phyloP scores from a whole-genome alignment of 2,888 invertebrate species.

The Brachynemurus nebulosus region DNA sequence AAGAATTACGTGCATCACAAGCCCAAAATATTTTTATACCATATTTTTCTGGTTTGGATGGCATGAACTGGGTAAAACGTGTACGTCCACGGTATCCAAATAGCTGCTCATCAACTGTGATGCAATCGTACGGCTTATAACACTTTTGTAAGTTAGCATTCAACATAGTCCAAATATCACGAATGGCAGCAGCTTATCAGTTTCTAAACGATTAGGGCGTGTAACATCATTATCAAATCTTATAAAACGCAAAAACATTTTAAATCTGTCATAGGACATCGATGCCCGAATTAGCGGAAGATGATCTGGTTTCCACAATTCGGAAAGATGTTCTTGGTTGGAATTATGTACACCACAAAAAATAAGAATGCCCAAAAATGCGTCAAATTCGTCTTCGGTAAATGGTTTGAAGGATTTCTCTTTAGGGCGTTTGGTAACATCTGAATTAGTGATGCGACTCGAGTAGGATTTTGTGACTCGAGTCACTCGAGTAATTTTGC shows the following conservation, averaged over 20 bases:
- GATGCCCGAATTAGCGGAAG: not conserved
- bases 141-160: slow-evolving; percentile 15
- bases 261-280: slow-evolving; percentile 18
- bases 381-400: not conserved
- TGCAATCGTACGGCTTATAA: slow-evolving; percentile 16
- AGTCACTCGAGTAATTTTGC: no score
- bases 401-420: not conserved
- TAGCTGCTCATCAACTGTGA: slow-evolving; percentile 15
- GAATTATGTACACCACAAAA: not conserved
- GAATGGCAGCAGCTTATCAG: slow-evolving; percentile 22
- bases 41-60: slow-evolving; percentile 3
- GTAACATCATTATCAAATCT: slow-evolving; percentile 22
- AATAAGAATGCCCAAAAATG: not conserved
- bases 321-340: not conserved
- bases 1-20: slow-evolving; percentile 16
- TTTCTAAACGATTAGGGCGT: slow-evolving; percentile 16
- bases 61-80: not conserved
- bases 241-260: slow-evolving; percentile 20
- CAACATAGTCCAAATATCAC: slow-evolving; percentile 18
- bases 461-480: no score
- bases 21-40: slow-evolving; percentile 3
- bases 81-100: slow-evolving; percentile 7
- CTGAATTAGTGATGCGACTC: no score
- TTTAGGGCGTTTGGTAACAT: not conserved
- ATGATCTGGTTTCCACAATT: not conserved